phyloP scores from a whole-genome alignment of 2,113 vertebrate species.

The Microtus richardsoni region DNA sequence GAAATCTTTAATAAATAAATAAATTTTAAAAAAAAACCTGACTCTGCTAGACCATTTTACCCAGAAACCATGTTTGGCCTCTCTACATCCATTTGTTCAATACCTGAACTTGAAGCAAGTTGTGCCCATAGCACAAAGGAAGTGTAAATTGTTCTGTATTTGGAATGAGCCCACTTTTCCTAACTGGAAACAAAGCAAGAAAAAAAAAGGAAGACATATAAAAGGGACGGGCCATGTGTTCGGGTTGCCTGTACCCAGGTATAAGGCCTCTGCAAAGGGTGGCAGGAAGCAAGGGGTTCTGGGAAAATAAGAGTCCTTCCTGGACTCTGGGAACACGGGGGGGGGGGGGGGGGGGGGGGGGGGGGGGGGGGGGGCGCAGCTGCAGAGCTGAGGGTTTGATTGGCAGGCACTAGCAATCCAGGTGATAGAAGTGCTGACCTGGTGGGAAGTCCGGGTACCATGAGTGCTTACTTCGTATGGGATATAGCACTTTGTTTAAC shows the following conservation, averaged over 20 bases:
- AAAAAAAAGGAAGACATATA: background rate
- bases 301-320: background rate
- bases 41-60: conserved; percentile 24
- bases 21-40: background rate
- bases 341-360: too few relatives aligned
- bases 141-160: background rate
- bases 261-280: background rate
- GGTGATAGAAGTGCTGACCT: background rate
- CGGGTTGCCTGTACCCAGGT: background rate
- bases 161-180: background rate
- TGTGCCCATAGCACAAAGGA: background rate
- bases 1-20: too few relatives aligned
- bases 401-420: background rate
- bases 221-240: background rate
- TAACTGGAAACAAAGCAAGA: background rate
- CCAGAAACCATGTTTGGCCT: background rate
- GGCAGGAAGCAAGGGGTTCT: background rate
- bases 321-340: background rate
- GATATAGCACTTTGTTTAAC: background rate
- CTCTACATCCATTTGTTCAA: background rate
- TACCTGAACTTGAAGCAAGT: background rate
- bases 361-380: accelerated
- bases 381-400: background rate
- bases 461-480: background rate
- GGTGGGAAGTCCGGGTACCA: background rate